Conservation (phyloP, 2,113 vertebrate genomes). For the Hippopotamus amphibius region DNA sequence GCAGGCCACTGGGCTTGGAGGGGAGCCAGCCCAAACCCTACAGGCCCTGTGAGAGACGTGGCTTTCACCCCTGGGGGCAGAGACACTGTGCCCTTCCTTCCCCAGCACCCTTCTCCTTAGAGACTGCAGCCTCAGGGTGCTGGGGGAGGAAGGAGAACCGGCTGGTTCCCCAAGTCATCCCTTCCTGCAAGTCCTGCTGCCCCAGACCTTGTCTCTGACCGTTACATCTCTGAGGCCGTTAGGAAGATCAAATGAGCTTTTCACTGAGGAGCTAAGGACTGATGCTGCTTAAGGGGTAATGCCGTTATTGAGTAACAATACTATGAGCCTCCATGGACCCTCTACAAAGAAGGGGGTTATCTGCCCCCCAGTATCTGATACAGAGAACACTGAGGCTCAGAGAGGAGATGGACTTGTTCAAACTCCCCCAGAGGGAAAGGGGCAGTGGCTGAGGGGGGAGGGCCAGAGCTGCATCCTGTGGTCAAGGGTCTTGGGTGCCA, state of each 20-base stretch:
- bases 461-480: background rate
- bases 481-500: background rate
- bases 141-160: background rate
- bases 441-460: background rate
- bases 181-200: background rate
- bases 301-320: background rate
- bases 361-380: background rate
- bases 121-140: background rate
- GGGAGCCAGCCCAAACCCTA: background rate
- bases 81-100: background rate
- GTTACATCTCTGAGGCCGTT: background rate
- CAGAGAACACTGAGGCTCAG: background rate
- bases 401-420: background rate
- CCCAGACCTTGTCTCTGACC: background rate
- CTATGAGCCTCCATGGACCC: background rate
- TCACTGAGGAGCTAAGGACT: background rate
- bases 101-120: background rate
- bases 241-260: background rate
- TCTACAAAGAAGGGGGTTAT: background rate
- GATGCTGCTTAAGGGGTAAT: too few species aligned
- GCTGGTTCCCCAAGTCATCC: background rate
- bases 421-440: too few species aligned
- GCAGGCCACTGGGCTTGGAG: background rate
- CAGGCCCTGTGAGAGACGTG: background rate
- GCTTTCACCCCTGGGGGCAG: background rate